Evolutionary conservation across 2,113 vertebrate species (phyloP).

Genomic region (Sprattus sprattus): DNA sequence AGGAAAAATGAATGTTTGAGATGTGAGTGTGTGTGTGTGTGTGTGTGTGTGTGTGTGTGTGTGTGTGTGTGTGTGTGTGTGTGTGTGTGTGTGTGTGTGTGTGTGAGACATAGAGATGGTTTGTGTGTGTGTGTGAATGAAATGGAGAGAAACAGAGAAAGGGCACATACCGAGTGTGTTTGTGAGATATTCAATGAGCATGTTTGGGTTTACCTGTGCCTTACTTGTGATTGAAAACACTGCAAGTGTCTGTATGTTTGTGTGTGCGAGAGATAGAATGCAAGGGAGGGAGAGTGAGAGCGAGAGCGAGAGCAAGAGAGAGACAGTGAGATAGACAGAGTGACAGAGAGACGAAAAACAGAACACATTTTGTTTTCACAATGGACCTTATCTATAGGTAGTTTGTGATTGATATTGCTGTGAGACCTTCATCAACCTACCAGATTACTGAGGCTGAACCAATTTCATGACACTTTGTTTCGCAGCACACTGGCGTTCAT

Average conservation of each 20-base stretch:
- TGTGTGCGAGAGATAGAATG: conserved; percentile 39
- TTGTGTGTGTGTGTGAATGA: background rate
- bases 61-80: background rate
- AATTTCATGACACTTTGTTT: background rate
- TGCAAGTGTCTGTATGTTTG: conserved; percentile 58
- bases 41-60: background rate
- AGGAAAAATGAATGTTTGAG: background rate
- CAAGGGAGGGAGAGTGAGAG: background rate
- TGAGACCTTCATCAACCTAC: background rate
- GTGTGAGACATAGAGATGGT: background rate
- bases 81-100: background rate
- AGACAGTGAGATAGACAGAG: background rate
- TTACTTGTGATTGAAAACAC: background rate
- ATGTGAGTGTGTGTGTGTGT: background rate
- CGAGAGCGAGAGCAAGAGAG: background rate
- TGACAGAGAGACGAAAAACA: background rate
- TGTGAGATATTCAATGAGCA: background rate
- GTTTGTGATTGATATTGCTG: background rate
- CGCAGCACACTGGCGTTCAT: background rate
- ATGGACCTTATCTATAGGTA: background rate
- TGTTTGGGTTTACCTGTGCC: background rate
- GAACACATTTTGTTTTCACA: background rate
- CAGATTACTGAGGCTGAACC: conserved; percentile 1
- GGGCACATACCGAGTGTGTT: background rate
- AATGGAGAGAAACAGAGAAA: background rate